Base-by-base conservation (phyloP, 2,888 invertebrate species). In the Andrena flavipes region DNA sequence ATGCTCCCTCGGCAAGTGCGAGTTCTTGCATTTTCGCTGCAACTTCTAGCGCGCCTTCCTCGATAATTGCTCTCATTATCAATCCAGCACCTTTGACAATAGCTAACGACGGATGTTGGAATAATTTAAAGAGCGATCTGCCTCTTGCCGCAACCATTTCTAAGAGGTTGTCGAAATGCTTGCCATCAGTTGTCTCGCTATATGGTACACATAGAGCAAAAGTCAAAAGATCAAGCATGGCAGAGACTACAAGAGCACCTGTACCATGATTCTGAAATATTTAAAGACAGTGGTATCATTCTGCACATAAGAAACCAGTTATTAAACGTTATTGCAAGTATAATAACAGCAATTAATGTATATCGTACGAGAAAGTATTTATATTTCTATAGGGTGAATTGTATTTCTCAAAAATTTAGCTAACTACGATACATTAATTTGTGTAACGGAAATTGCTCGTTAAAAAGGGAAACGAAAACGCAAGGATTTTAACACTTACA, bases 121-220 rank as follows among this genome's bases (percentile, higher is more conserved):
- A 99, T 59, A 99, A 95, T 93, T 97, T 97, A 93, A 99, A 99
- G 26, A 99, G 95, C 80, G 97, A 96, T 76, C 99, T 96, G 6
- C 99, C 99, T 87, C 98, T 96, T 71, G 97, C 96, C 4, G 99
- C 98, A 1, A 99, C 99, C 96, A 99, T 96, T 94, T 98, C 98
- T 30, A 99, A 94, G 71, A 99, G 95, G 88, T 96, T 96, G 94
- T 99, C 99, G 94, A 99, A 99, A 93, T 98, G 98, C 92, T 98
- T 98, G 69, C 99, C 98, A 92, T 99, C 99, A 0, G 99, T 99
- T 4, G 99, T 99, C 95, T 99, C 99, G 92, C 99, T 98, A 95
- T 99, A 99, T 4, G 99, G 99, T 84, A 99, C 98, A 95, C 99
- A 99, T 59, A 99, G 95, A 3, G 99, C 97, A 95, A 99, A 99